These are phyloP conservation scores for Sarcophaga caerulescens DNA, from an alignment of 2,888 invertebrate species.

Conservation along the genomic window DNA sequence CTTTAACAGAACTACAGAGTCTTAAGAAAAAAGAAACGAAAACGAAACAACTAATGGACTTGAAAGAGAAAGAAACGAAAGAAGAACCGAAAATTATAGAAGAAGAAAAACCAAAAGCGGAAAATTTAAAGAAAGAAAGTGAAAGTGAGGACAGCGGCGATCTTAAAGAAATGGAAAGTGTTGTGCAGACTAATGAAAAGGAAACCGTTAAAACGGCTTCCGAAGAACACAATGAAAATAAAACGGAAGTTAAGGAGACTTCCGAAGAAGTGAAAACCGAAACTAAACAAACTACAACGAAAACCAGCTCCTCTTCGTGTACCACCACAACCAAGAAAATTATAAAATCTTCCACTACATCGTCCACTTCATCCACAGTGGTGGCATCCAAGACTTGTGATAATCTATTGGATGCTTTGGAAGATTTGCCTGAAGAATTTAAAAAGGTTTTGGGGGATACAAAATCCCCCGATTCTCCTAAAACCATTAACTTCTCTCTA, in stretches of 20 bases:
- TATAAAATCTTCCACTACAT: slow-evolving; percentile 69
- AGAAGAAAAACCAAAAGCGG: not conserved
- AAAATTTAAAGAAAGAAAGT: slow-evolving; percentile 16
- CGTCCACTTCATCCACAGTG: slow-evolving; percentile 66
- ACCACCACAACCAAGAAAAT: slow-evolving; percentile 71
- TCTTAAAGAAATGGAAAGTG: slow-evolving; percentile 6
- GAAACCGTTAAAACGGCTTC: slow-evolving; percentile 21
- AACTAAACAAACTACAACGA: slow-evolving; percentile 64
- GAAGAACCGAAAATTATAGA: not conserved
- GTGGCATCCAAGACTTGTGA: slow-evolving; percentile 68
- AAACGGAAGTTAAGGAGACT: slow-evolving; percentile 7
- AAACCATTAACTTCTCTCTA: slow-evolving; percentile 74
- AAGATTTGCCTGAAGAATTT: slow-evolving; percentile 67
- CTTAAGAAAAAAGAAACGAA: slow-evolving; percentile 52
- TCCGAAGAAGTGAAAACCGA: slow-evolving; percentile 55
- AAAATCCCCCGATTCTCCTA: slow-evolving; percentile 17
- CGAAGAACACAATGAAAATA: slow-evolving; percentile 25
- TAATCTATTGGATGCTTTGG: slow-evolving; percentile 53
- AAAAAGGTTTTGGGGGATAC: slow-evolving; percentile 50
- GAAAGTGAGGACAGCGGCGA: not conserved
- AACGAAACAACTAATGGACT: slow-evolving; percentile 53
- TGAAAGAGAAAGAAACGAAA: slow-evolving; percentile 2
- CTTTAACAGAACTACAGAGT: slow-evolving; percentile 67
- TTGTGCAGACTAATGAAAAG: not conserved
- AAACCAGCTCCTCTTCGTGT: slow-evolving; percentile 46